Evolutionary conservation across 2,113 vertebrate genomes (phyloP), one percentile per base, ranked within the genome.

Genomic region (Oenanthe oenanthe): DNA sequence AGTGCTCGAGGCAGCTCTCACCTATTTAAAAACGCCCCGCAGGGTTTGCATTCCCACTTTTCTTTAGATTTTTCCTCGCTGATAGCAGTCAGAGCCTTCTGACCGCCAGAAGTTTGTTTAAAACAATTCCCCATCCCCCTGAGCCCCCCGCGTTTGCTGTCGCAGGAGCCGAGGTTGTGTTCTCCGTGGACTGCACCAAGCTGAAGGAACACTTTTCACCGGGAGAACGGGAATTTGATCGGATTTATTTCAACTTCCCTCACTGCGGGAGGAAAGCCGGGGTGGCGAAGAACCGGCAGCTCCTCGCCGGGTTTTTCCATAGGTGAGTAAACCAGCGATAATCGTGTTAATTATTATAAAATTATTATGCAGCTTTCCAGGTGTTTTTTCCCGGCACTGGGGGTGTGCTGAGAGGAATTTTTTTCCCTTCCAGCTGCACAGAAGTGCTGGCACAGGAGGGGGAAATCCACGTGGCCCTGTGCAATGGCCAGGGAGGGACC

Each of bases 181-280:
- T 99, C 78, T 98, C 98, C 36, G 99, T 99, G 96, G 99, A 99
- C 95, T 98, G 98, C 91, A 98, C 98, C 50, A 97, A 97, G 67
- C 97, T 99, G 88, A 96, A 89, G 48, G 97, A 98, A 24, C 96
- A 96, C 32, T 97, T 97, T 56, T 68, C 40, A 36, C 97, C 97
- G 17, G 96, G 85, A 61, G 45, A 95, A 31, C 90, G 94, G 48
- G 28, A 82, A 6, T 99, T 99, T 68, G 98, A 99, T 61, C 95
- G 97, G 5, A 97, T 99, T 94, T 97, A 99, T 92, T 99, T 99
- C 96, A 99, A 99, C 92, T 99, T 99, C 61, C 99, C 99, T 12
- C 99, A 99, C 94, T 99, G 98, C 20, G 99, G 99, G n/a, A 98
- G 98, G 57, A 99, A 99, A 97, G 98, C 99, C 18, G 99, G 99